Conservation (phyloP, 2,888 invertebrate genomes). For the Lacanobia oleracea region DNA sequence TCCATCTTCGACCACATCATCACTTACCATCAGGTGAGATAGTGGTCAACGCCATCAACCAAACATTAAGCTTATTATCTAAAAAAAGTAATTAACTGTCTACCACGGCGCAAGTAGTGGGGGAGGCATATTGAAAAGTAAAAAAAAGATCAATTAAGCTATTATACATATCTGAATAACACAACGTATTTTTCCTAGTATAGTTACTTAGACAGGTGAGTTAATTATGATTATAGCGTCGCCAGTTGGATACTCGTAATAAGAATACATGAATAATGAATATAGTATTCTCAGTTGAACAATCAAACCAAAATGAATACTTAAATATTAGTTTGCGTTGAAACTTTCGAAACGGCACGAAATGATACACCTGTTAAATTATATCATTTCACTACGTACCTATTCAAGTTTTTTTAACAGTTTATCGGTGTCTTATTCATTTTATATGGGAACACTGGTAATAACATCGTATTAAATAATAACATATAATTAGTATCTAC, state of each 20-base stretch:
- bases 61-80: conserved; percentile 83
- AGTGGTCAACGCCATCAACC: conserved; percentile 69
- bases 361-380: conserved; percentile 79
- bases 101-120: conserved; percentile 52
- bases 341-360: conserved; percentile 75
- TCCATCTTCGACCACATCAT: too few relatives aligned
- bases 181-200: conserved; percentile 73
- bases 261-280: conserved; percentile 83
- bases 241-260: conserved; percentile 79
- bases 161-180: conserved; percentile 74
- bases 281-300: conserved; percentile 75
- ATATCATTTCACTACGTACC: conserved; percentile 75
- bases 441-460: conserved; percentile 81
- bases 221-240: conserved; percentile 79
- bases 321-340: conserved; percentile 77
- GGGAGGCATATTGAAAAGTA: conserved; percentile 84
- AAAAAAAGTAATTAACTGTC: conserved; percentile 90
- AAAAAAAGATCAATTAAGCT: conserved; percentile 75
- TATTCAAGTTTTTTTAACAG: conserved; percentile 77
- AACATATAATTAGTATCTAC: conserved; percentile 89
- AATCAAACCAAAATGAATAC: conserved; percentile 78
- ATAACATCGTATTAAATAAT: conserved; percentile 89
- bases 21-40: too few relatives aligned
- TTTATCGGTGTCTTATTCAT: conserved; percentile 76
- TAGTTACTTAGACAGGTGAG: conserved; percentile 78